Evolutionary conservation across 2,888 invertebrate genomes (phyloP).

Genomic region (Dryocosmus kuriphilus): DNA sequence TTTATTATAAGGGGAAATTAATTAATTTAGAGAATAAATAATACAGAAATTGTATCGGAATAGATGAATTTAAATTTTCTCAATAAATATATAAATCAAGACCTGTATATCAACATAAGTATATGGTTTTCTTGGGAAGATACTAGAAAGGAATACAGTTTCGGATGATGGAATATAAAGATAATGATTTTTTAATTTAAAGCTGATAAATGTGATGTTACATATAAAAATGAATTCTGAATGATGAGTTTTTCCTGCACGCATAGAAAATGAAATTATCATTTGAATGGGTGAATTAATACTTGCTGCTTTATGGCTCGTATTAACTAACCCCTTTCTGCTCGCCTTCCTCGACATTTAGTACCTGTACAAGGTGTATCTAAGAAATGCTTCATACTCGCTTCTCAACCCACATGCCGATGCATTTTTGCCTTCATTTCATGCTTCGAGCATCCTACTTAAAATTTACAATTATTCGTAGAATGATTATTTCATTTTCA

Average conservation of each 20-base stretch:
- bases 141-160: neutral
- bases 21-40: neutral
- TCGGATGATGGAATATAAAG: neutral
- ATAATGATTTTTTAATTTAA: neutral
- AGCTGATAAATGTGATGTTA: neutral
- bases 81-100: neutral
- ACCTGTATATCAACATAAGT: neutral
- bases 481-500: neutral
- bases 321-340: constrained; percentile 13
- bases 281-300: constrained; percentile 15
- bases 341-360: constrained; percentile 20
- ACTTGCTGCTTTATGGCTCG: neutral
- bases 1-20: neutral
- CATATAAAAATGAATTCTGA: no score
- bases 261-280: constrained; percentile 12
- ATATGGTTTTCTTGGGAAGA: neutral
- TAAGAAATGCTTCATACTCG: constrained; percentile 18
- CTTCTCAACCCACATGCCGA: constrained; percentile 23
- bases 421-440: neutral
- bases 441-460: neutral
- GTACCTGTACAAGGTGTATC: constrained; percentile 25
- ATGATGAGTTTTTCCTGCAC: neutral
- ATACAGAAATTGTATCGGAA: neutral
- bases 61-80: neutral
- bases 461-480: neutral